Conservation (phyloP, 2,113 vertebrate genomes). For the Brachionichthys hirsutus region DNA sequence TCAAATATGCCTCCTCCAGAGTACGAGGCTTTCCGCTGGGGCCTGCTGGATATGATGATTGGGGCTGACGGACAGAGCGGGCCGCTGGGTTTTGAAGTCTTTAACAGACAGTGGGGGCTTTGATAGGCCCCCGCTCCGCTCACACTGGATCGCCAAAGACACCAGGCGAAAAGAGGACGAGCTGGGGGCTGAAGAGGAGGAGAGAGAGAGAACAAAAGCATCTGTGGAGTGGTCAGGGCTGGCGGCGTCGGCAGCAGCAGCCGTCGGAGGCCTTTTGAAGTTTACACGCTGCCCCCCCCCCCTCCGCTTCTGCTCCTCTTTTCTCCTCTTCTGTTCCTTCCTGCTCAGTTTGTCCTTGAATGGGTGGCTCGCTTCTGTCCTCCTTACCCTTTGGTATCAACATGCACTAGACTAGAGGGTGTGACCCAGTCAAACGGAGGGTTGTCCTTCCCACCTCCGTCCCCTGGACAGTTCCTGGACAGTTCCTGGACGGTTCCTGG, state of each 20-base stretch:
- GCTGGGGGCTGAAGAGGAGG: slow-evolving; percentile 35
- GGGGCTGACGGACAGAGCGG: slow-evolving; percentile 76
- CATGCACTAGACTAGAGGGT: slow-evolving; percentile 38
- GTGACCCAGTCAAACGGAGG: slow-evolving; percentile 29
- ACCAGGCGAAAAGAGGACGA: slow-evolving; percentile 43
- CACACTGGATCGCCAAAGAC: slow-evolving; percentile 75
- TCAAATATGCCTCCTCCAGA: slow-evolving; percentile 82
- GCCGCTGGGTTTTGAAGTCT: slow-evolving; percentile 77
- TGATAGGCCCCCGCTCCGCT: slow-evolving; percentile 73
- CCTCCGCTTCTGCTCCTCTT: slow-evolving; percentile 38
- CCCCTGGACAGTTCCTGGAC: slow-evolving; percentile 18
- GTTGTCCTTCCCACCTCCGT: slow-evolving; percentile 9
- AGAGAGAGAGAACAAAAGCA: slow-evolving; percentile 73
- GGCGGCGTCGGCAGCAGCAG: slow-evolving; percentile 65
- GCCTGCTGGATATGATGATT: slow-evolving; percentile 76
- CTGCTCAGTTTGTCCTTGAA: slow-evolving; percentile 34
- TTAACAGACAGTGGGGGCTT: slow-evolving; percentile 77
- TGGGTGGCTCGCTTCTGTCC: slow-evolving; percentile 26
- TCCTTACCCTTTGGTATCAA: slow-evolving; percentile 16
- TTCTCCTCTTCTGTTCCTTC: slow-evolving; percentile 19
- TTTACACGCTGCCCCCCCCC: slow-evolving; percentile 60
- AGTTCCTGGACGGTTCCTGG: background rate
- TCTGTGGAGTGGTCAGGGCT: slow-evolving; percentile 74
- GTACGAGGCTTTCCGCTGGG: slow-evolving; percentile 68
- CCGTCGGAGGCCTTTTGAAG: slow-evolving; percentile 77